Base-by-base conservation (phyloP, 2,888 invertebrate genomes). In the Callosobruchus maculatus region DNA sequence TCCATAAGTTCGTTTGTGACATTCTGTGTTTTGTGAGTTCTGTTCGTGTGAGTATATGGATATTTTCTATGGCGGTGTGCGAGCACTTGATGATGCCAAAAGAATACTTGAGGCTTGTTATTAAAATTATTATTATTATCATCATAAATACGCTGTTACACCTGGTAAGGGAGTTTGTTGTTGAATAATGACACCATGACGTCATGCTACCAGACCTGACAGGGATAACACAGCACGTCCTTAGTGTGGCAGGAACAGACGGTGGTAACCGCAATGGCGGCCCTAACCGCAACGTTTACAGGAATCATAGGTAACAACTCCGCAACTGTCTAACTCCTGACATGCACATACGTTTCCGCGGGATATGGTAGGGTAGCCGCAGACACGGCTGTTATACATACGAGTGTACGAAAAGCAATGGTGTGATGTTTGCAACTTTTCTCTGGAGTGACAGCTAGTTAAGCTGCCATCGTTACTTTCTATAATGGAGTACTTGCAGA, bases 211-310 rank as follows among this genome's bases (percentile, higher is more conserved):
- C 49, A 5, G 1, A 18, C 1, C 49, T 13, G 49, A 18, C 49
- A 49, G 49, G 49, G 49, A 49, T 49, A 18, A 49, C 13, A 20
- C 76, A 77, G 75, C 77, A 76, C 77, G 75, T 77, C 77, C 76
- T 74, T 75, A 76, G 73, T 75, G 75, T 77, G 67, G 72, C 74
- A 77, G 77, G 76, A 79, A 78, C 77, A 78, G 77, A 75, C 70
- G 77, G 49, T 49, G 49, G 49, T 49, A 49, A 18, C 49, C 13
- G 49, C 49, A 49, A 49, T 18, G 13, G 49, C 49, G 13, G 18
- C 49, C 3, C 9, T 18, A 1, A 49, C 49, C 49, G 49, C 49
- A 49, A 49, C 49, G 49, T 49, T 49, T 49, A 49, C 49, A 5
- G 49, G 49, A 49, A 49, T 49, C 49, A 18, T 49, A 49, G 49